Base-by-base conservation (phyloP, 1,140 invertebrate species). In the Proales similis region DNA sequence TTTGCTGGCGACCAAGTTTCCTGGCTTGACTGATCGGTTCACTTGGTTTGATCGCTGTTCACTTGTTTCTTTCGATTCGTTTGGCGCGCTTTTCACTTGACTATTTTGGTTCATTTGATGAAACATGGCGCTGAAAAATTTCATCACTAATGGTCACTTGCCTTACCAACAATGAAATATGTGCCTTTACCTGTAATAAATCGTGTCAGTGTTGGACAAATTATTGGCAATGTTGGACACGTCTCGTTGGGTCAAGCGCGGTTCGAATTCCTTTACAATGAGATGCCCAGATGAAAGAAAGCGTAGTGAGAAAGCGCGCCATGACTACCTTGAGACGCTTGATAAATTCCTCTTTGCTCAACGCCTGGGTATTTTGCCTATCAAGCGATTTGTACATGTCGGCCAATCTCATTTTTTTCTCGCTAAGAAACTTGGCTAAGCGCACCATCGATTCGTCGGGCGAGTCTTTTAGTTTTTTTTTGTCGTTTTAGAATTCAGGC, bases 101-200 rank as follows among this genome's bases (percentile, higher is more conserved):
- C n/a, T n/a, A n/a, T n/a, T n/a, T n/a, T n/a, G n/a, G n/a, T n/a
- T n/a, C 51, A 57, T 57, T 57, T 57, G 51, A 42, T 22, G 17
- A 57, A 57, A 57, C 30, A 57, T 42, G 20, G 51, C 30, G 12
- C 51, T 57, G 1, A n/a, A n/a, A n/a, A n/a, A n/a, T n/a, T n/a
- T n/a, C n/a, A n/a, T n/a, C n/a, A n/a, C n/a, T n/a, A n/a, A n/a
- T n/a, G n/a, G n/a, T 11, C 22, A 26, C 20, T n/a, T 49, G 32
- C 38, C 24, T 1, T 27, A n/a, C 11, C 6, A 14, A 17, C 24
- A 46, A 12, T 30, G 19, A 27, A 24, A 30, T 27, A 3, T n/a
- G n/a, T n/a, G n/a, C n/a, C n/a, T n/a, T n/a, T 12, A 51, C 48
- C 48, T 53, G 48, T 57, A 57, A 27, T 57, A 57, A 43, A 57